phyloP scores from a whole-genome alignment of 53 echinoderm and acorn worm species.

The Hippasteria phrygiana region DNA sequence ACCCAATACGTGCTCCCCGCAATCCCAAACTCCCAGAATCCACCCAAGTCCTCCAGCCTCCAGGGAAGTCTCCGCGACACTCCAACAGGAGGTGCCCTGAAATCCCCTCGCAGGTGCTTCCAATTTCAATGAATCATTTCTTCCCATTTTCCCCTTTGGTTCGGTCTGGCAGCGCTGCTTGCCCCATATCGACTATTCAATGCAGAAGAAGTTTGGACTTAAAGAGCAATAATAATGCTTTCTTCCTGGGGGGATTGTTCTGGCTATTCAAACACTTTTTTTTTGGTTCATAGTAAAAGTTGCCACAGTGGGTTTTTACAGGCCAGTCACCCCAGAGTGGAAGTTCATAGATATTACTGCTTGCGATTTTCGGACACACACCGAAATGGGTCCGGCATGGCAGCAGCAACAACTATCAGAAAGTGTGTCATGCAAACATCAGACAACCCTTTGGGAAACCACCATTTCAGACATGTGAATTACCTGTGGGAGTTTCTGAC shows the following conservation, averaged over 20 bases:
- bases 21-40: constrained; percentile 31
- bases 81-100: neutral
- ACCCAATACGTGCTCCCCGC: constrained; percentile 45
- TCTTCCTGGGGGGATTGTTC: constrained; percentile 2
- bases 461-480: neutral
- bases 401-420: neutral
- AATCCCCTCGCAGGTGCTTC: constrained; percentile 49
- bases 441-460: constrained; percentile 1
- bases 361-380: constrained; percentile 1
- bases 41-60: constrained; percentile 2
- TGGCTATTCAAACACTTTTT: neutral
- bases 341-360: constrained; percentile 16
- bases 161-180: neutral
- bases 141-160: neutral
- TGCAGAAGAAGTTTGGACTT: neutral
- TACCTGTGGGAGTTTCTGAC: neutral
- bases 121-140: constrained; percentile 32
- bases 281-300: neutral
- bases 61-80: neutral
- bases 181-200: neutral
- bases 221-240: neutral
- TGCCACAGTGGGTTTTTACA: neutral
- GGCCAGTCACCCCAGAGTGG: constrained; percentile 33
- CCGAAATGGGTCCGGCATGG: neutral
- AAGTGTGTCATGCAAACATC: constrained; percentile 56